Percentiles rank a stretch among this genome's conserved stretches.
Evolutionary conservation across 2,113 vertebrate species (phyloP).

Genomic region (Tragulus kanchil): DNA sequence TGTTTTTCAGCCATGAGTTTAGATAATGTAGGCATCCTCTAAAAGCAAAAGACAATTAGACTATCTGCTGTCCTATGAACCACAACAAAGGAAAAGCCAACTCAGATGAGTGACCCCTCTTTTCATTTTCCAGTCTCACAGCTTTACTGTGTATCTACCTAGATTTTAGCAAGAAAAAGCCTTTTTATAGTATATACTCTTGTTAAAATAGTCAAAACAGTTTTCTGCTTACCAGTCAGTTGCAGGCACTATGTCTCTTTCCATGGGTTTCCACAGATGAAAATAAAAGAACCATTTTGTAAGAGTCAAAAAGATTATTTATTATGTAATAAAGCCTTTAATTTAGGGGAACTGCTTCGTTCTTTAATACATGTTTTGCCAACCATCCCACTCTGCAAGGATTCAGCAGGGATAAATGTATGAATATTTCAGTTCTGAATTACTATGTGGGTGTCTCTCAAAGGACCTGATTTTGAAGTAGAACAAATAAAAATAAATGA

Average conservation of each 20-base stretch:
- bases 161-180: slow-evolving; percentile 35
- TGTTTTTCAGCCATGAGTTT: not conserved
- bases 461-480: slow-evolving; percentile 81
- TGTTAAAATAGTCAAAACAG: slow-evolving; percentile 83
- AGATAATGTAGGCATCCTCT: not conserved
- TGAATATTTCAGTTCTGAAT: slow-evolving; percentile 77
- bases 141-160: not conserved
- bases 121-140: slow-evolving; percentile 33
- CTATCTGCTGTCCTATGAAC: not conserved
- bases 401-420: slow-evolving; percentile 71
- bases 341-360: slow-evolving; percentile 81
- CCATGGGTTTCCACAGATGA: not conserved
- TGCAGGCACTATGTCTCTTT: slow-evolving; percentile 68
- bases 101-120: not conserved
- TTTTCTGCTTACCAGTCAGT: slow-evolving; percentile 71
- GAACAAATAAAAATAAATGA: slow-evolving; percentile 80
- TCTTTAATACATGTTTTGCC: slow-evolving; percentile 69
- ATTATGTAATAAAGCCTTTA: slow-evolving; percentile 84
- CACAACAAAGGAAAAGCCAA: not conserved
- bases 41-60: not conserved
- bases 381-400: slow-evolving; percentile 70
- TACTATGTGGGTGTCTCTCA: slow-evolving; percentile 75
- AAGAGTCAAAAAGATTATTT: slow-evolving; percentile 83
- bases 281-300: slow-evolving; percentile 81
- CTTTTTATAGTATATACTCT: slow-evolving; percentile 41